These are phyloP conservation scores for Fabriciana adippe DNA, from an alignment of 2,888 invertebrate genomes.

Conservation along the genomic window DNA sequence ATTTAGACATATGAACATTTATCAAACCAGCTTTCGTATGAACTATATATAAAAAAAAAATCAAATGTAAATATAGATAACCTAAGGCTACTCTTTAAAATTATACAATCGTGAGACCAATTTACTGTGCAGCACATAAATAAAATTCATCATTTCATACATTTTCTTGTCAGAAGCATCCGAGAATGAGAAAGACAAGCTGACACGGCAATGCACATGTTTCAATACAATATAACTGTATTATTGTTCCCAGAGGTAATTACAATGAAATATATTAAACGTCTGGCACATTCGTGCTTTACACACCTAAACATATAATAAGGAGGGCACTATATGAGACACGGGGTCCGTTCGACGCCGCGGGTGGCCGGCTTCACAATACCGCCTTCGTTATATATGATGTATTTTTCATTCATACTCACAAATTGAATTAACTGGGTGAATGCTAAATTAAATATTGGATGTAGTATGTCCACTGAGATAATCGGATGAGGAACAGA, in stretches of 20 bases:
- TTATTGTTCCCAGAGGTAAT: background rate
- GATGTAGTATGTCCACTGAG: background rate
- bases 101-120: background rate
- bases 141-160: background rate
- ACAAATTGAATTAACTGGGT: slow-evolving; percentile 32
- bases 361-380: slow-evolving; percentile 35
- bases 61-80: background rate
- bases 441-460: slow-evolving; percentile 19
- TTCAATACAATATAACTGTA: slow-evolving; percentile 7
- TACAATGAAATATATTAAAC: background rate
- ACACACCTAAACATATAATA: slow-evolving; percentile 22
- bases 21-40: no score
- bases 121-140: background rate
- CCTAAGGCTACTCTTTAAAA: background rate
- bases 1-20: no score
- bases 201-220: slow-evolving; percentile 2
- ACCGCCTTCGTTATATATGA: slow-evolving; percentile 22
- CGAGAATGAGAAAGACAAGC: background rate
- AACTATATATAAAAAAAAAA: no score
- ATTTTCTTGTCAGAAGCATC: slow-evolving; percentile 8
- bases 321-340: slow-evolving; percentile 31
- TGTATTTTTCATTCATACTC: slow-evolving; percentile 31
- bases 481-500: background rate
- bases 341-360: slow-evolving; percentile 22
- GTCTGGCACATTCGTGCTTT: background rate